These are phyloP conservation scores for Phocides pigmalion DNA, from an alignment of 1,140 invertebrate genomes.

Conservation along the genomic window DNA sequence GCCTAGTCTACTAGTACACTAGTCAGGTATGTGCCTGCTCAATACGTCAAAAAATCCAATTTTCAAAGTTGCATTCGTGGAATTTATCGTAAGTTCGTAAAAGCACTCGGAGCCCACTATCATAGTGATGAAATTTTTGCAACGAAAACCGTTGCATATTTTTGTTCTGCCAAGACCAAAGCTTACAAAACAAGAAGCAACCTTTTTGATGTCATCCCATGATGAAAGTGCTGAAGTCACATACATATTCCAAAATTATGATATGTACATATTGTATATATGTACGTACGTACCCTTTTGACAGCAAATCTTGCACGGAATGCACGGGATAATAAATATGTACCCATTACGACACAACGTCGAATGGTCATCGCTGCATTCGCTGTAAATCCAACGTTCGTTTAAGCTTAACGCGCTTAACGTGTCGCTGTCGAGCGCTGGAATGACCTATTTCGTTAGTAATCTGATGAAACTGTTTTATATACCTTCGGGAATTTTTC, in stretches of 20 bases:
- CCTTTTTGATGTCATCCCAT: neutral
- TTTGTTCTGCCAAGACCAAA: too few relatives aligned
- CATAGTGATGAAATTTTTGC: too few relatives aligned
- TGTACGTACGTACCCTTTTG: too few relatives aligned
- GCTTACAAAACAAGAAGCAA: neutral
- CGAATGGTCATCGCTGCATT: constrained; percentile 17
- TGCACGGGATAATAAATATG: too few relatives aligned
- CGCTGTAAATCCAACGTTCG: constrained; percentile 28
- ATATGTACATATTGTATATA: too few relatives aligned
- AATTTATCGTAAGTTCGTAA: too few relatives aligned
- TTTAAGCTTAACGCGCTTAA: constrained; percentile 41
- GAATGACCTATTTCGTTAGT: constrained; percentile 45
- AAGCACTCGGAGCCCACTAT: too few relatives aligned
- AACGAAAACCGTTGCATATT: too few relatives aligned
- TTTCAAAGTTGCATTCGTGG: too few relatives aligned
- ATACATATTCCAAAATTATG: neutral
- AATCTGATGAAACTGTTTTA: constrained; percentile 48
- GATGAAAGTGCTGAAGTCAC: neutral
- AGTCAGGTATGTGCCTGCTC: too few relatives aligned
- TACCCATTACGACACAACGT: constrained; percentile 4
- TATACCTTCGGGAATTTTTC: constrained; percentile 33
- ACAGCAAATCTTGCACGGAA: neutral
- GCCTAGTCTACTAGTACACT: too few relatives aligned
- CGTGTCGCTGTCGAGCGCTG: constrained; percentile 42
- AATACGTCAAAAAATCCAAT: too few relatives aligned